Evolutionary conservation across 2,888 invertebrate genomes (phyloP).

Genomic region (Autographa pulchrina): DNA sequence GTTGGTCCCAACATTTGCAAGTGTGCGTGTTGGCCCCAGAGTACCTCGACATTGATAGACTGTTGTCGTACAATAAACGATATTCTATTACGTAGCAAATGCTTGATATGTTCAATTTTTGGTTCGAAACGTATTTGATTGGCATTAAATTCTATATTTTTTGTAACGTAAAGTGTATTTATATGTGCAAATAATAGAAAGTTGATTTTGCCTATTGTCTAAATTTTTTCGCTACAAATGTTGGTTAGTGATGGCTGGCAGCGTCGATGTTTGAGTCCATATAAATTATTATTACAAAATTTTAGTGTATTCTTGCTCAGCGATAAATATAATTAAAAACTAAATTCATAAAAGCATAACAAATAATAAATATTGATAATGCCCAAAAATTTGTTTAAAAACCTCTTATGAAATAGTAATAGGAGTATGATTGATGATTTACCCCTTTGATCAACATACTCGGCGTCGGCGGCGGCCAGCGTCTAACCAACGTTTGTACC

Average conservation of each 20-base stretch:
- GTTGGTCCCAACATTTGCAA: not conserved
- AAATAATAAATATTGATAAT: too few relatives aligned
- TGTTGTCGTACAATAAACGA: conserved; percentile 19
- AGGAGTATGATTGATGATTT: too few relatives aligned
- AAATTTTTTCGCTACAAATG: conserved; percentile 43
- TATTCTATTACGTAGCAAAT: conserved; percentile 44
- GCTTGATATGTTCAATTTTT: conserved; percentile 54
- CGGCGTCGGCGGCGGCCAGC: conserved; percentile 30
- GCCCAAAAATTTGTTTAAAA: too few relatives aligned
- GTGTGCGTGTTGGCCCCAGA: conserved; percentile 13
- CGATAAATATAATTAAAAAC: too few relatives aligned
- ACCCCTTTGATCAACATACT: too few relatives aligned
- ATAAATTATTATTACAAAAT: not conserved
- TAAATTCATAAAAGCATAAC: too few relatives aligned
- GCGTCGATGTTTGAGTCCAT: conserved; percentile 27
- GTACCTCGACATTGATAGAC: conserved; percentile 24
- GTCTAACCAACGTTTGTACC: conserved; percentile 31
- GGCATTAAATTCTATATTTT: conserved; percentile 52
- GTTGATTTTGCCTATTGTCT: conserved; percentile 45
- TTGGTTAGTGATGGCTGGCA: conserved; percentile 48
- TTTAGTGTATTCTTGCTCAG: not conserved
- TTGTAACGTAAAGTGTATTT: conserved; percentile 48
- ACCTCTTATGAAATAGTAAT: too few relatives aligned
- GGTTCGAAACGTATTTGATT: conserved; percentile 48
- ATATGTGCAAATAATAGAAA: conserved; percentile 47